phyloP scores from a whole-genome alignment of 2,797 vertebrate species.

The Aphelocoma californica region DNA sequence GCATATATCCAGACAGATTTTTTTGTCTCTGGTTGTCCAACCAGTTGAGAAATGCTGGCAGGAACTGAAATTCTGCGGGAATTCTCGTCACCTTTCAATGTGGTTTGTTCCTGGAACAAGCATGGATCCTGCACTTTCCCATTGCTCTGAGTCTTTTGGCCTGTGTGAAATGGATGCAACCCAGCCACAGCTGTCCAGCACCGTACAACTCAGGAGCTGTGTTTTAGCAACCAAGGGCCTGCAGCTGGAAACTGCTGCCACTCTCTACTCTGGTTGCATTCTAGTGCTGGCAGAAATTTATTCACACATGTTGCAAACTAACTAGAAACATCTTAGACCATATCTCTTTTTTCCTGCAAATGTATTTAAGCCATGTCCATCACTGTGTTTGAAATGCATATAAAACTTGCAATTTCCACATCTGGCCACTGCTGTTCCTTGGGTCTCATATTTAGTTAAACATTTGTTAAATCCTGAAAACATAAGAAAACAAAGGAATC shows the following conservation, averaged over 20 bases:
- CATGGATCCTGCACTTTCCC: not conserved
- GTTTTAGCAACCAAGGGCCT: not conserved
- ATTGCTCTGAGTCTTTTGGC: not conserved
- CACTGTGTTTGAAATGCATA: not conserved
- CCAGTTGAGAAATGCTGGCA: conserved; percentile 15
- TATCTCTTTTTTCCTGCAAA: not conserved
- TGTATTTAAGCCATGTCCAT: not conserved
- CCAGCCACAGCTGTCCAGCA: not conserved
- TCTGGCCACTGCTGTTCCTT: not conserved
- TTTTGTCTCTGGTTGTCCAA: not conserved
- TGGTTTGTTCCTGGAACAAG: not conserved
- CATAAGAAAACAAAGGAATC: not conserved
- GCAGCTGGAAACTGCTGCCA: not conserved
- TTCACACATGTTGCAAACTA: not conserved
- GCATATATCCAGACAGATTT: conserved; percentile 15
- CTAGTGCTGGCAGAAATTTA: not conserved
- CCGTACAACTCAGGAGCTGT: accelerated
- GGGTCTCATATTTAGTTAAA: not conserved
- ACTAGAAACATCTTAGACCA: not conserved
- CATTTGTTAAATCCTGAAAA: not conserved
- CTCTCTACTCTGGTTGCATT: not conserved
- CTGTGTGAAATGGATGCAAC: not conserved
- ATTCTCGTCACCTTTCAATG: not conserved
- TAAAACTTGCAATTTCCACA: not conserved
- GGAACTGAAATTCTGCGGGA: not conserved